These are phyloP conservation scores for Brachyhypopomus occidentalis DNA, from an alignment of 2,113 vertebrate genomes.

Conservation along the genomic window DNA sequence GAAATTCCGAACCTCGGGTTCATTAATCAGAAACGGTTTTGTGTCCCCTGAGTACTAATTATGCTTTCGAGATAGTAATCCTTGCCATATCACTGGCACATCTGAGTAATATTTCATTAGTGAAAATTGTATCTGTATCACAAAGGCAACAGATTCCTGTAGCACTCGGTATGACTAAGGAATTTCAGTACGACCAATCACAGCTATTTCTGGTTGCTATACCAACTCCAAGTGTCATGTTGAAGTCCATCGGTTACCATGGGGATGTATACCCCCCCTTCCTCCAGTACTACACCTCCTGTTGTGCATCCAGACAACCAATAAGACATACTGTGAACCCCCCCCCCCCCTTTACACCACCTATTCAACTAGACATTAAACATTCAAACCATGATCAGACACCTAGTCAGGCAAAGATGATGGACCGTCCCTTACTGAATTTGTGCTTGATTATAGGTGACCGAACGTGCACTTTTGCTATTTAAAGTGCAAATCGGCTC, in stretches of 20 bases:
- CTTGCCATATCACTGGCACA: neutral
- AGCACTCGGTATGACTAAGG: conserved; percentile 22
- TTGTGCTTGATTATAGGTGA: neutral
- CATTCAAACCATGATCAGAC: neutral
- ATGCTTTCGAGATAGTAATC: no score
- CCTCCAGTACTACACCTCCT: conserved; percentile 1
- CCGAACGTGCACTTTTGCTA: neutral
- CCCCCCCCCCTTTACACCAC: neutral
- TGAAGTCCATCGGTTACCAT: conserved; percentile 65
- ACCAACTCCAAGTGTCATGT: conserved; percentile 66
- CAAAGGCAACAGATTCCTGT: conserved; percentile 1
- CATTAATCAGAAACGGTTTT: no score
- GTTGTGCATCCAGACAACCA: neutral
- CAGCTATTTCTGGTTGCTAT: conserved; percentile 60
- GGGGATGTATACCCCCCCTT: conserved; percentile 56
- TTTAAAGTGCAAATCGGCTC: conserved; percentile 19
- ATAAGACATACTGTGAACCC: neutral
- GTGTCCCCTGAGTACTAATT: no score
- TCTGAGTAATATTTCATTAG: neutral
- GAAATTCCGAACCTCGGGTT: no score
- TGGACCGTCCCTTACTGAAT: neutral
- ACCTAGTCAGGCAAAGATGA: neutral
- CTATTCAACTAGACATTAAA: neutral
- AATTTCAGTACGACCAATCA: conserved; percentile 51
- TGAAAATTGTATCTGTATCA: neutral